Percentiles rank a stretch among this genome's conserved stretches.
phyloP scores from a whole-genome alignment of 2,888 invertebrate genomes.

The Miltochrista miniata region DNA sequence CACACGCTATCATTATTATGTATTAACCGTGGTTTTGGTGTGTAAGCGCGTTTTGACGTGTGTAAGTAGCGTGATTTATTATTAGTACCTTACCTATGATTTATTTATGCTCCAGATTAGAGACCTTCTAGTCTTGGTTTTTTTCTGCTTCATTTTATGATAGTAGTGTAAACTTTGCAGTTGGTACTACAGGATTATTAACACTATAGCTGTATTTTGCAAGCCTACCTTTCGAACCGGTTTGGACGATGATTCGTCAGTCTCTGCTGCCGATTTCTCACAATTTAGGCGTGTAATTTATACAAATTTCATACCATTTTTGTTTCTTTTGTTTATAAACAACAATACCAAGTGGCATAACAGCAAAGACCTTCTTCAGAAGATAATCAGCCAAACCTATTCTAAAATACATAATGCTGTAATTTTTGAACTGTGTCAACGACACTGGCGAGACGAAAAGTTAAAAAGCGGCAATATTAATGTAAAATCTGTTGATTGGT shows the following conservation, averaged over 20 bases:
- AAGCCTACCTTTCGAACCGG: slow-evolving; percentile 75
- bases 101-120: slow-evolving; percentile 43
- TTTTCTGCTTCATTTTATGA: slow-evolving; percentile 25
- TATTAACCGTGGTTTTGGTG: slow-evolving; percentile 65
- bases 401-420: not conserved
- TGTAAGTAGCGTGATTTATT: slow-evolving; percentile 72
- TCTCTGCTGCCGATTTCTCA: slow-evolving; percentile 41
- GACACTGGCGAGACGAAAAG: slow-evolving; percentile 27
- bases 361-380: not conserved
- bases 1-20: slow-evolving; percentile 66
- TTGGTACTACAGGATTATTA: slow-evolving; percentile 37
- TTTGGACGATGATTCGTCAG: slow-evolving; percentile 60
- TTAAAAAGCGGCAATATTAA: slow-evolving; percentile 28
- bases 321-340: slow-evolving; percentile 1
- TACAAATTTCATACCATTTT: slow-evolving; percentile 5
- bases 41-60: slow-evolving; percentile 69
- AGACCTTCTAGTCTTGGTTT: slow-evolving; percentile 37
- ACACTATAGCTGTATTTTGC: slow-evolving; percentile 63
- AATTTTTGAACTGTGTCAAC: slow-evolving; percentile 20
- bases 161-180: slow-evolving; percentile 34
- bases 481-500: slow-evolving; percentile 57
- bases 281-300: slow-evolving; percentile 18
- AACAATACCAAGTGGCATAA: not conserved
- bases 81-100: slow-evolving; percentile 34
- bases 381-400: slow-evolving; percentile 2